Evolutionary conservation across 2,888 invertebrate genomes (phyloP), one percentile per base, ranked within the genome.

Genomic region (Ischnus inquisitorius): DNA sequence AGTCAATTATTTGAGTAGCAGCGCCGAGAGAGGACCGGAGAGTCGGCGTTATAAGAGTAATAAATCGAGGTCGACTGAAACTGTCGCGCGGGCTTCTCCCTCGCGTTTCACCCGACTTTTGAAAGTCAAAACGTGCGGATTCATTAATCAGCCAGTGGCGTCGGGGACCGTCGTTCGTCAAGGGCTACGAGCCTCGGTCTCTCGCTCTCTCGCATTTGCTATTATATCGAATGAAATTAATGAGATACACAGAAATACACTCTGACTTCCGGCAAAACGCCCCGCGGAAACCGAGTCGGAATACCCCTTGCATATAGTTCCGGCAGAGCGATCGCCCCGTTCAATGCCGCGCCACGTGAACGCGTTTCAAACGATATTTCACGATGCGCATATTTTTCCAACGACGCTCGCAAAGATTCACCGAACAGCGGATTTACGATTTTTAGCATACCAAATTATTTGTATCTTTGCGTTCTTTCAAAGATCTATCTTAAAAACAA

Each of bases 191-290:
- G 74, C 65, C 75, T 54, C 34, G 57, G 54, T 84, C 65, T 84
- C 81, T 65, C 76, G 79, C 79, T 85, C 79, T 85, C 88, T 48
- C 48, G 6, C 48, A 3, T 54, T 72, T 60, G 90, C 91, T 93
- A 93, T 93, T 92, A 93, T 92, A 93, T 93, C 89, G 91, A 93
- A 92, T 92, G 91, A 93, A 92, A 93, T 93, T 93, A 93, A 93
- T 93, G 93, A 93, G 93, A 92, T 93, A 93, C 93, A 93, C 90
- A 91, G 93, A 92, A 93, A 93, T 90, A 92, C 93, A 93, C 93
- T 93, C 91, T 34, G 92, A 91, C 91, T 92, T 92, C 91, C 90
- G 90, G 91, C 88, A 79, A 46, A 84, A 85, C 86, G 68, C 79
- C 41, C 51, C 67, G 28, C 67, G 71, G 51, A 60, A 60, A n/a